Evolutionary conservation across 2,113 vertebrate species (phyloP), one percentile per base, ranked within the genome.

Genomic region (Butorides virescens): DNA sequence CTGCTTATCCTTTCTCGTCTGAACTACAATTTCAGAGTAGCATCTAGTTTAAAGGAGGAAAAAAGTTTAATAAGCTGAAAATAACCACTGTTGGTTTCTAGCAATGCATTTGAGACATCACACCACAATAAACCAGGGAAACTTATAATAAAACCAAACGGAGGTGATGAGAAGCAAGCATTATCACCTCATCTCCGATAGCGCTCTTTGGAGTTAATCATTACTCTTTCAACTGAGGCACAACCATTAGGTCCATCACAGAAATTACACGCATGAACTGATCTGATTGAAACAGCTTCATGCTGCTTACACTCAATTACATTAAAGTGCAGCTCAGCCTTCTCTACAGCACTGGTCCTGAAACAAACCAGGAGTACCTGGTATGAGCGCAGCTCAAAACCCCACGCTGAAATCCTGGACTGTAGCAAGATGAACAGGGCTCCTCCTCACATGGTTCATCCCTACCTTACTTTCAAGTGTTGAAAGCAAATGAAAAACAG

Each of bases 281-380:
- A 66, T 62, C 74, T 15, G 23, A 96, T 0, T 86, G 85, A 90
- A 63, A 7, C 44, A 13, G 84, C 56, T 87, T 25, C 87, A 76
- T 10, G 2, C 62, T 68, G 79, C 73, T 96, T 53, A 95, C 73
- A 8, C 80, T 92, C 94, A 78, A 92, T 79, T 85, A 92, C 86
- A 59, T 62, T 55, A 70, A 95, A 90, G 90, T 8, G 76, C 72
- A 96, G 72, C 91, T 77, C 84, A 82, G 91, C 62, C 55, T 82
- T 27, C 89, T 23, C 80, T 27, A 16, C 21, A 87, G 59, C 70
- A n/a, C 58, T 19, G 22, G 36, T 37, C 68, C 71, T 29, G 21
- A 37, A 75, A 79, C 56, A 72, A 85, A 49, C 25, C 89, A 50
- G 58, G 10, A 87, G 91, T 77, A 75, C 32, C 30, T 49, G 39